phyloP scores from a whole-genome alignment of 1,140 invertebrate species.

The Lerema accius region DNA sequence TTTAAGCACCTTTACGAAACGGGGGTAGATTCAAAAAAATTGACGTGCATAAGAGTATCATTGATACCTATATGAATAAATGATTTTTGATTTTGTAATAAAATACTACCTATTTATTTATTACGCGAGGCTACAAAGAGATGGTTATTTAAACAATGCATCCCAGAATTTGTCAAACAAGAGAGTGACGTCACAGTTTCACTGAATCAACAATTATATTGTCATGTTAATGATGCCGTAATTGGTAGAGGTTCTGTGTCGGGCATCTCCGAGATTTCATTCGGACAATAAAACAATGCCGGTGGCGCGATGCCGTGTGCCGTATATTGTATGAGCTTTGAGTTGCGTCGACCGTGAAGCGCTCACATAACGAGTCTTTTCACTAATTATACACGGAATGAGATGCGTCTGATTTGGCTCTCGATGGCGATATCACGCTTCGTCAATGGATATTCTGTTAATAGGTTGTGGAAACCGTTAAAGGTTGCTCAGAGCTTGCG shows the following conservation, averaged over 20 bases:
- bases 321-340: slow-evolving; percentile 1
- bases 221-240: background rate
- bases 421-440: slow-evolving; percentile 3
- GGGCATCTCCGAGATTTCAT: slow-evolving; percentile 1
- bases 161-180: background rate
- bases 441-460: background rate
- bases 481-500: no score
- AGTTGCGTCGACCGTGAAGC: slow-evolving; percentile 16
- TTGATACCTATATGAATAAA: no score
- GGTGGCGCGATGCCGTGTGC: slow-evolving; percentile 1
- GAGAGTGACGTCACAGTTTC: background rate
- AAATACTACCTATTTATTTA: no score
- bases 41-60: no score
- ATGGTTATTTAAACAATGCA: no score
- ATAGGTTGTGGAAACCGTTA: no score
- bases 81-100: no score
- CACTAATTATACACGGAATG: slow-evolving; percentile 27
- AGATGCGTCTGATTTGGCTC: slow-evolving; percentile 17
- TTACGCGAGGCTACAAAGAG: no score
- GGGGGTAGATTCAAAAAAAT: no score
- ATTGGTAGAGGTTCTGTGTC: slow-evolving; percentile 1
- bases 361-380: slow-evolving; percentile 20
- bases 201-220: background rate
- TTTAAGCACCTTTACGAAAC: no score
- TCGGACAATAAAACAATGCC: slow-evolving; percentile 19